Base-by-base conservation (phyloP, 2,113 vertebrate genomes). In the Oncorhynchus clarkii region DNA sequence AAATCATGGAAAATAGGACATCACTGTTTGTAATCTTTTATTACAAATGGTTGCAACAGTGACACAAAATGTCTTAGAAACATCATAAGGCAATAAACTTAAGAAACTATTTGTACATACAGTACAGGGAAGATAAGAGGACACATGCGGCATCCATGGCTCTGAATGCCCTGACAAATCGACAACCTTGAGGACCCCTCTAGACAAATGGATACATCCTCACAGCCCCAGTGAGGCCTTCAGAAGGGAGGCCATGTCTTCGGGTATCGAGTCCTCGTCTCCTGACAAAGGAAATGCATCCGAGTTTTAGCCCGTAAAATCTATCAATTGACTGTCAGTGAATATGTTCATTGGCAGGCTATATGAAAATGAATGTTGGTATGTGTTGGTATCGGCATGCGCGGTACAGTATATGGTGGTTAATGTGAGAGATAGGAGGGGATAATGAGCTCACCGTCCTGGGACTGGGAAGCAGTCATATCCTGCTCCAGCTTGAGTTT, bases 401-500 rank as follows among this genome's bases (percentile, higher is more conserved):
- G 51, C 5, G 3, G 16, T 54, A 18, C 14, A 54, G 4, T 54
- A 18, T 24, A 9, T 62, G 22, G n/a, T 24, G 18, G n/a, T 62
- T n/a, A 18, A 62, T 24, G 59, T 24, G 59, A 99, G 97, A 62
- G 59, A 9, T 22, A 3, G 59, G 7, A 8, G 59, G n/a, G 59
- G 8, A 84, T 14, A 67, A 9, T 67, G 65, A 27, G 65, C 93
- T 93, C 85, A 98, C 98, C 95, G 74, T 92, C 82, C 82, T 97
- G 79, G 64, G 12, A 16, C 51, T 99, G 96, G 3, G 51, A 54
- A 14, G 95, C 87, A 2, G 96, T 98, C 96, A 99, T 98, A 84
- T 99, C 96, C 89, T 99, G 95, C 72, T 99, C 96, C 81, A 99
- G 91, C 81, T 96, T 96, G 79, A 99, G 77, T 78, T 99, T 99